Percentiles rank a stretch among this genome's conserved stretches.
phyloP scores from a whole-genome alignment of 2,797 vertebrate species.

The Ataeniobius toweri region DNA sequence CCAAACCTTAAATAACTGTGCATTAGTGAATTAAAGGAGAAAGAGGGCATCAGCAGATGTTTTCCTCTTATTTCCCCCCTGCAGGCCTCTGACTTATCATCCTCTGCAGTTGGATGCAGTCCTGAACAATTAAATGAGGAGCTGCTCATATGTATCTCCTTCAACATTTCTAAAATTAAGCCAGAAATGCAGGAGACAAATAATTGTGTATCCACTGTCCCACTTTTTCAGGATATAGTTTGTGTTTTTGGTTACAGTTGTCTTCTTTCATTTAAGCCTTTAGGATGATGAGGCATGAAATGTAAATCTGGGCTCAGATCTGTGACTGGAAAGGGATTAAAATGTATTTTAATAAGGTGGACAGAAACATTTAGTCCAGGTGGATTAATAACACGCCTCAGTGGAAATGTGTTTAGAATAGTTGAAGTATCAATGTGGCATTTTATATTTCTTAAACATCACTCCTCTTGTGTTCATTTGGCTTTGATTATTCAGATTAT shows the following conservation, averaged over 20 bases:
- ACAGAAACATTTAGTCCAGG: background rate
- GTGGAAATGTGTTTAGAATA: background rate
- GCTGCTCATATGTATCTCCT: background rate
- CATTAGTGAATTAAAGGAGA: background rate
- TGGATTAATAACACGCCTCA: background rate
- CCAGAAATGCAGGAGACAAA: background rate
- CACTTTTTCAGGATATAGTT: background rate
- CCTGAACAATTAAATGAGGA: background rate
- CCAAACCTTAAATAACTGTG: background rate
- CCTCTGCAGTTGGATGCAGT: background rate
- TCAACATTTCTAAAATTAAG: background rate
- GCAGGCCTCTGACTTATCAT: background rate
- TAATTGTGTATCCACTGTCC: background rate
- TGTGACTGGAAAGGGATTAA: background rate
- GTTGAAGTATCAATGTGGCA: background rate
- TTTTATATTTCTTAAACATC: background rate
- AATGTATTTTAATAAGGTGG: background rate
- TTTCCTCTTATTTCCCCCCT: background rate
- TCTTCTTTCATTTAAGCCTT: background rate
- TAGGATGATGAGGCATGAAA: background rate
- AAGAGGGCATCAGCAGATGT: background rate
- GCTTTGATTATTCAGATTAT: background rate
- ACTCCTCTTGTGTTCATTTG: background rate
- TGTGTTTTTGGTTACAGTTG: background rate
- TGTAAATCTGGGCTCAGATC: background rate